phyloP scores from a whole-genome alignment of 2,113 vertebrate genomes.

The Bolborhynchus lineola region DNA sequence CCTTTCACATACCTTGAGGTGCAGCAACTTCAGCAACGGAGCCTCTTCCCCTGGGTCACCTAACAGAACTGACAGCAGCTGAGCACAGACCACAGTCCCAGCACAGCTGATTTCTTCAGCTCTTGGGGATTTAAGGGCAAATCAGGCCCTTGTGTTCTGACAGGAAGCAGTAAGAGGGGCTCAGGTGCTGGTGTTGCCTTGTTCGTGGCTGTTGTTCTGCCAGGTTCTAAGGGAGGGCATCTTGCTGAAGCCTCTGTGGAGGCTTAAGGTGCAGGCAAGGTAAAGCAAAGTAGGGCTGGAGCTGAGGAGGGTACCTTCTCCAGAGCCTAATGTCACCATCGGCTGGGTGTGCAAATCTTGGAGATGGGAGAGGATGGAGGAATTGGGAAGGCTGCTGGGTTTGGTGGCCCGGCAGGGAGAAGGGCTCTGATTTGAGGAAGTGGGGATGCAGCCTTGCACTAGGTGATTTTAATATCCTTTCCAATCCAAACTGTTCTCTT shows the following conservation, averaged over 20 bases:
- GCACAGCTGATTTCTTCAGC: too few relatives aligned
- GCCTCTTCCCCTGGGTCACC: neutral
- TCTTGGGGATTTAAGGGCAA: neutral
- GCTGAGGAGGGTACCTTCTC: neutral
- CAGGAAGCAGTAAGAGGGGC: too few relatives aligned
- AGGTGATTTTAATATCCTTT: neutral
- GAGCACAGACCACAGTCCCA: neutral
- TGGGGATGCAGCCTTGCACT: accelerated
- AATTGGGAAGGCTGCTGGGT: neutral
- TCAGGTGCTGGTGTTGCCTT: neutral
- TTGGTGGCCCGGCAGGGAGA: accelerated
- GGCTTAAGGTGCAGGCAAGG: neutral
- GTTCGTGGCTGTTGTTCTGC: accelerated
- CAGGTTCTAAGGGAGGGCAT: neutral
- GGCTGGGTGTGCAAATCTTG: neutral
- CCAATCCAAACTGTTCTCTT: neutral
- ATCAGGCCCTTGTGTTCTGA: neutral
- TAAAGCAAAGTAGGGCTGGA: neutral
- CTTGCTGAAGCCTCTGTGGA: neutral
- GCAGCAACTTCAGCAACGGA: accelerated
- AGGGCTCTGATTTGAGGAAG: neutral
- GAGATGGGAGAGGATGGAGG: neutral
- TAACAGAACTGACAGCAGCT: neutral
- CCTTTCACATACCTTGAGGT: too few relatives aligned
- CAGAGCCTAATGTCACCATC: accelerated